Evolutionary conservation across 2,888 invertebrate species (phyloP).

Genomic region (Agriopis leucophaearia): DNA sequence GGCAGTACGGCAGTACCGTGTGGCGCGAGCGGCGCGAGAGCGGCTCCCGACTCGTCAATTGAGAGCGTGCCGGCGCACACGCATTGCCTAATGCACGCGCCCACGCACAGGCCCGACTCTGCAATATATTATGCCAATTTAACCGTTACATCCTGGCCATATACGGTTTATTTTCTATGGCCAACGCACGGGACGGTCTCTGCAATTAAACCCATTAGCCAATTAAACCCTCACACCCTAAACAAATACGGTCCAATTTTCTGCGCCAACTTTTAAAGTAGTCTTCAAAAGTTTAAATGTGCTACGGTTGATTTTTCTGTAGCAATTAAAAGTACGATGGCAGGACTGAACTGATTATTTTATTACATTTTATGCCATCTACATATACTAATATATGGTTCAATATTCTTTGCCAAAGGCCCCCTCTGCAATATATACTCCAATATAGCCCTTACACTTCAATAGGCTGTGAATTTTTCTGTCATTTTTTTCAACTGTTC

Average conservation of each 20-base stretch:
- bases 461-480: no score
- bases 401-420: no score
- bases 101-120: slow-evolving; percentile 81
- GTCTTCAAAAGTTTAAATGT: no score
- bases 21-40: slow-evolving; percentile 62
- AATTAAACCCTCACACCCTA: background rate
- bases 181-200: background rate
- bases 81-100: slow-evolving; percentile 83
- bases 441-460: no score
- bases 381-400: no score
- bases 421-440: no score
- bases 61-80: slow-evolving; percentile 77
- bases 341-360: no score
- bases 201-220: no score
- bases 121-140: slow-evolving; percentile 66
- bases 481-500: no score
- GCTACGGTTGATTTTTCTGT: background rate
- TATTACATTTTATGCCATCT: no score
- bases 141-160: slow-evolving; percentile 50
- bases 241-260: background rate
- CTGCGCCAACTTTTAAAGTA: no score
- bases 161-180: background rate
- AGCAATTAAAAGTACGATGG: no score
- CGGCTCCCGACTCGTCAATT: slow-evolving; percentile 74
- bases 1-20: slow-evolving; percentile 63